phyloP scores from a whole-genome alignment of 2,888 invertebrate genomes.

The Diaphora mendica region DNA sequence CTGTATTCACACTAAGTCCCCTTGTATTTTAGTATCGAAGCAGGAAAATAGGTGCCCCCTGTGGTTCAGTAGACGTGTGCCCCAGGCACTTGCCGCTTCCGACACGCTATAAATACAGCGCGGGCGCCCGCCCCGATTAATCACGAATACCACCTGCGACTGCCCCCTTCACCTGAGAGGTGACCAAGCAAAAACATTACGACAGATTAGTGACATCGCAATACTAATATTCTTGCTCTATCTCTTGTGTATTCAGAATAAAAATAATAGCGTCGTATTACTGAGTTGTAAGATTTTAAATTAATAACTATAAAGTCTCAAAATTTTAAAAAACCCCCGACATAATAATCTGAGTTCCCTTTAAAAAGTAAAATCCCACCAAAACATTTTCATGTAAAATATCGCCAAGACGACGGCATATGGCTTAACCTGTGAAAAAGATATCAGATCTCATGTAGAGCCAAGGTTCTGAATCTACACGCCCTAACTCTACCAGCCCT shows the following conservation, averaged over 20 bases:
- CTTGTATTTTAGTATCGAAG: conserved; percentile 55
- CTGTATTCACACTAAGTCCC: conserved; percentile 47
- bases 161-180: conserved; percentile 62
- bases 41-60: conserved; percentile 59
- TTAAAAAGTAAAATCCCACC: too few species aligned
- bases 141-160: conserved; percentile 75
- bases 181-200: conserved; percentile 68
- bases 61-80: conserved; percentile 65
- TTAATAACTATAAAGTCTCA: too few species aligned
- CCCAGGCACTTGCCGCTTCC: conserved; percentile 62
- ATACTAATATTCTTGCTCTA: conserved; percentile 48
- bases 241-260: conserved; percentile 5
- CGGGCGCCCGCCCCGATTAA: conserved; percentile 71
- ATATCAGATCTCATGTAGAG: too few species aligned
- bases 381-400: too few species aligned
- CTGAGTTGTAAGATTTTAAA: not conserved
- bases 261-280: not conserved
- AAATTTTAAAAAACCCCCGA: too few species aligned
- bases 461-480: too few species aligned
- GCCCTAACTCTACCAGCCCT: too few species aligned
- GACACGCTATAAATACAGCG: conserved; percentile 75
- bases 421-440: too few species aligned
- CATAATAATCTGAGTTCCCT: too few species aligned
- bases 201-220: conserved; percentile 64
- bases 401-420: too few species aligned